Conservation (phyloP, 2,797 vertebrate species). For the Hipposideros larvatus region DNA sequence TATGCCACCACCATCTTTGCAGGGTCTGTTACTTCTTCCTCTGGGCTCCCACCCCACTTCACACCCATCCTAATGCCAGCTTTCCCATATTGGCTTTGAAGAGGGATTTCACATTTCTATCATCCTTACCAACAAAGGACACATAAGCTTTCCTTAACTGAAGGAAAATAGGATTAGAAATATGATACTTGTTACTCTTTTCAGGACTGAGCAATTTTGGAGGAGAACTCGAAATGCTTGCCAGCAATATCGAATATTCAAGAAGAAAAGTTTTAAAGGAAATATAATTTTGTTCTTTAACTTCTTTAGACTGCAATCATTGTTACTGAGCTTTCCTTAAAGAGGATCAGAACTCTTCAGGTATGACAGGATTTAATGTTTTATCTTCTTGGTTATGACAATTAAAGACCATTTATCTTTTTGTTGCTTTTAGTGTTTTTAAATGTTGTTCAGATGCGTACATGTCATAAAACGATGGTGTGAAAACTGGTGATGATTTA, state of each 20-base stretch:
- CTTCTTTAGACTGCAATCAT: neutral
- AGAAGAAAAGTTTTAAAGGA: constrained; percentile 27
- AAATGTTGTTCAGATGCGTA: neutral
- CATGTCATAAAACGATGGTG: neutral
- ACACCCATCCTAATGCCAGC: neutral
- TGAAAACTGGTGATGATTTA: constrained; percentile 5
- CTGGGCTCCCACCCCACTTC: neutral
- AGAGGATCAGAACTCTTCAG: neutral
- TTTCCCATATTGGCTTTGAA: neutral
- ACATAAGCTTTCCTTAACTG: neutral
- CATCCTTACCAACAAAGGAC: neutral
- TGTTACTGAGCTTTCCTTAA: neutral
- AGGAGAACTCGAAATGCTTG: neutral
- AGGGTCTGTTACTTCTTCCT: neutral
- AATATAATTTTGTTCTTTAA: neutral
- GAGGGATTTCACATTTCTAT: neutral
- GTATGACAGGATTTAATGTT: neutral
- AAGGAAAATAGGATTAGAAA: neutral
- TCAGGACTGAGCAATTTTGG: neutral
- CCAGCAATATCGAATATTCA: neutral
- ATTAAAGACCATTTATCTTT: constrained; percentile 23
- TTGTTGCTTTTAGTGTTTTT: constrained; percentile 12
- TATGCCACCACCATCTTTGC: neutral
- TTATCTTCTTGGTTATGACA: neutral
- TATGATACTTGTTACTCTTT: neutral